Evolutionary conservation across 1,140 invertebrate genomes (phyloP), one percentile per base, ranked within the genome.

Genomic region (Triops cancriformis): DNA sequence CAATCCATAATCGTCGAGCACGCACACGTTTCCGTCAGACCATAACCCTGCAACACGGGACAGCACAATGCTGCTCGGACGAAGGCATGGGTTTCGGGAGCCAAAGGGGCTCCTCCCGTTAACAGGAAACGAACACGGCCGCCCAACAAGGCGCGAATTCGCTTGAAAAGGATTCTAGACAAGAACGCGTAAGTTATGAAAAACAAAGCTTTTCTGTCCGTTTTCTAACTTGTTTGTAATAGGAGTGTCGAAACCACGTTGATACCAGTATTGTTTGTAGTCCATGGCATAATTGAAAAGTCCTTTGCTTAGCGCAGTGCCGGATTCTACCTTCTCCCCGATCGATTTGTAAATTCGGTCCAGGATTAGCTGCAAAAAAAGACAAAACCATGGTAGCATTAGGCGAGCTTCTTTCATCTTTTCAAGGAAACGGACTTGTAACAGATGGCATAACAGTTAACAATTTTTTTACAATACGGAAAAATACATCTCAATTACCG

Each of bases 301-400:
- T 11, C 91, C 90, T 83, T 91, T 89, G 72, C 89, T 89, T 41
- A 95, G 89, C 18, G 87, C 86, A 10, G 92, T 91, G 31, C 91
- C 91, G 81, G 90, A 90, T 28, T 90, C 91, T 4, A 98, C 91
- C 83, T 96, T 95, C 80, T 97, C 94, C 83, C 93, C 93, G 77
- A 98, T 95, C 75, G 91, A 94, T 86, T 98, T 98, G 81, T 94
- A 97, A 78, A 99, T 93, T 78, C 97, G 90, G 85, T 98, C 96
- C 83, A 98, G 89, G 79, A 98, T 97, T 26, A 97, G 86, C 91
- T 95, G 85, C 11, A 88, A 87, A 81, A 82, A 75, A 79, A n/a
- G n/a, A n/a, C n/a, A n/a, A n/a, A 78, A 80, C 77, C 31, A 79
- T 27, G 45, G 76, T 79, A 42, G 10, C 6, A 74, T 26, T 64